Evolutionary conservation across 2,888 invertebrate species (phyloP).

Genomic region (Hypomecis atomaria): DNA sequence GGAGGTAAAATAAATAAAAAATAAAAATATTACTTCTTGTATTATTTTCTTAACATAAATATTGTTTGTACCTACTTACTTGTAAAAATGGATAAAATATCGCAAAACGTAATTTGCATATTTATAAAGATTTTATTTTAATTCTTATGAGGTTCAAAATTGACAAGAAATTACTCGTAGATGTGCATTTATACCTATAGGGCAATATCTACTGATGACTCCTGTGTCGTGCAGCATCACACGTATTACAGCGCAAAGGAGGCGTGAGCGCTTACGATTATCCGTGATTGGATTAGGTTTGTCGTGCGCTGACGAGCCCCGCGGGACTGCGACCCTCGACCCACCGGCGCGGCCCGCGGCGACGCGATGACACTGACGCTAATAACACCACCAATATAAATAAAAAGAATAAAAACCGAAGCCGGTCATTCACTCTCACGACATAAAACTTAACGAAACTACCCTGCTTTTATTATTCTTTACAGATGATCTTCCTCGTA

Average conservation of each 20-base stretch:
- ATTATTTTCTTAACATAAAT: too few species aligned
- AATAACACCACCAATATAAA: constrained; percentile 64
- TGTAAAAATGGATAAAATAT: too few species aligned
- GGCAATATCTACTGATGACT: constrained; percentile 20
- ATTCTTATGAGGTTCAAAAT: too few species aligned
- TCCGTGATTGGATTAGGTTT: constrained; percentile 88
- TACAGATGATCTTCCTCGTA: constrained; percentile 54
- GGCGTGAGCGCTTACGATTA: constrained; percentile 68
- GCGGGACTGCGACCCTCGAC: constrained; percentile 67
- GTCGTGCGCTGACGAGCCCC: constrained; percentile 86
- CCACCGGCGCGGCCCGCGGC: constrained; percentile 72
- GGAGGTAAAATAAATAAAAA: too few species aligned
- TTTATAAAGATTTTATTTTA: too few species aligned
- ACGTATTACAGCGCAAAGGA: constrained; percentile 55
- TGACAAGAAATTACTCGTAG: too few species aligned
- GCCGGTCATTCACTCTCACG: constrained; percentile 52
- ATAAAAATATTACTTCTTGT: too few species aligned
- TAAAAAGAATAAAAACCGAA: constrained; percentile 68
- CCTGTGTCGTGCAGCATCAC: constrained; percentile 31
- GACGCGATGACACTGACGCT: constrained; percentile 66
- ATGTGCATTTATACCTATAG: too few species aligned
- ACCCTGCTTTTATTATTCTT: constrained; percentile 58
- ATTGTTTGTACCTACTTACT: too few species aligned
- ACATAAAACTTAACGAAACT: constrained; percentile 60
- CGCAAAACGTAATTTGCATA: too few species aligned